Evolutionary conservation across 2,797 vertebrate species (phyloP).

Genomic region (Molossus alvarezi): DNA sequence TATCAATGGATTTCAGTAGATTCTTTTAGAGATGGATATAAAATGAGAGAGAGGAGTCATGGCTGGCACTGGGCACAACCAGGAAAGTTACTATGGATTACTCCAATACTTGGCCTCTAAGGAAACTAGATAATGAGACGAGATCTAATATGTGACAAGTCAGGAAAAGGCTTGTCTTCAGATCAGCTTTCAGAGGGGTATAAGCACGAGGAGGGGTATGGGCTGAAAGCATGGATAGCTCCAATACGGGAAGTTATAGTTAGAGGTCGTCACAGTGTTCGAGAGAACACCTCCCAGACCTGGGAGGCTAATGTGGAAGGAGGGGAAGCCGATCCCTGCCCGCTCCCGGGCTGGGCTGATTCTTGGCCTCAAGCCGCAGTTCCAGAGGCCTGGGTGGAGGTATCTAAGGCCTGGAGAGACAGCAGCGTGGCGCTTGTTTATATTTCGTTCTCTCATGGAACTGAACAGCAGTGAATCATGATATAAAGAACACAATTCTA

Average conservation of each 20-base stretch:
- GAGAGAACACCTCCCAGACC: not conserved
- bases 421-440: not conserved
- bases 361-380: not conserved
- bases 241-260: not conserved
- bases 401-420: not conserved
- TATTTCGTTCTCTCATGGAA: not conserved
- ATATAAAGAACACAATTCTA: not conserved
- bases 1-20: not conserved
- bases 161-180: not conserved
- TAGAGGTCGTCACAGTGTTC: not conserved
- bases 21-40: not conserved
- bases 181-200: not conserved
- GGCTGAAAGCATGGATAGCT: not conserved
- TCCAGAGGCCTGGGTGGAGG: not conserved
- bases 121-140: not conserved
- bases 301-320: no score
- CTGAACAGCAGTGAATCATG: not conserved
- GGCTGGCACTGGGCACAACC: not conserved
- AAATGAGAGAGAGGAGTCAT: not conserved
- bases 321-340: rapidly evolving
- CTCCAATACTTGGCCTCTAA: not conserved
- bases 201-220: not conserved
- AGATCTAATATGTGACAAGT: not conserved
- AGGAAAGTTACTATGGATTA: not conserved
- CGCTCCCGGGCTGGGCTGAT: not conserved